These are phyloP conservation scores for Smittia aterrima DNA, from an alignment of 2,888 invertebrate species.

Conservation along the genomic window DNA sequence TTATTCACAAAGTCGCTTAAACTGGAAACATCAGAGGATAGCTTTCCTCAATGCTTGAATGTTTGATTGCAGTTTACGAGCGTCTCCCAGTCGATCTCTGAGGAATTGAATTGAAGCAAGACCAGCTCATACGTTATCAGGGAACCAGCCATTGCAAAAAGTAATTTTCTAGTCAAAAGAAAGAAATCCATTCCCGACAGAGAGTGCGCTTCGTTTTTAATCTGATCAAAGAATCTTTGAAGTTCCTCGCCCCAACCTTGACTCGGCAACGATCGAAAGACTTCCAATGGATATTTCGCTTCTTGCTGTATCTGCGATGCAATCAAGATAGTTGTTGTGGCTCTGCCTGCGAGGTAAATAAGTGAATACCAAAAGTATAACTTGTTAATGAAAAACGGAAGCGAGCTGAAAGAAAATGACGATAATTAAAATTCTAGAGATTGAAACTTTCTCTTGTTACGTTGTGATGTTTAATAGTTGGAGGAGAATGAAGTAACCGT, in stretches of 20 bases:
- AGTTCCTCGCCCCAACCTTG: slow-evolving; percentile 21
- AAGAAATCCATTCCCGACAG: slow-evolving; percentile 11
- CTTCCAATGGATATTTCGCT: not conserved
- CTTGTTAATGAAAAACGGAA: slow-evolving; percentile 6
- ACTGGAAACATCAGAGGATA: no score
- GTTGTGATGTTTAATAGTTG: slow-evolving; percentile 21
- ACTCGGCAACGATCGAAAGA: not conserved
- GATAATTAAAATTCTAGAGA: not conserved
- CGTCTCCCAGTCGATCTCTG: not conserved
- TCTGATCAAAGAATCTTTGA: slow-evolving; percentile 28
- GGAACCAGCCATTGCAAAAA: slow-evolving; percentile 13
- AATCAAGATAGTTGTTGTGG: not conserved
- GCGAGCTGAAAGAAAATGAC: not conserved
- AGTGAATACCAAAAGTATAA: slow-evolving; percentile 39
- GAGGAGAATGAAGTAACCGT: slow-evolving; percentile 23
- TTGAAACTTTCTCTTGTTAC: not conserved
- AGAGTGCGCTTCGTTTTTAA: not conserved
- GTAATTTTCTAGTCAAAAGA: not conserved
- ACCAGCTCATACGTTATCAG: slow-evolving; percentile 26
- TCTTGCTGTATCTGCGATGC: slow-evolving; percentile 9
- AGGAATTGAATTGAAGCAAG: not conserved
- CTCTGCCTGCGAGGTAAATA: not conserved
- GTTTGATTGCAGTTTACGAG: not conserved
- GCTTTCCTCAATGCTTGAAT: no score
- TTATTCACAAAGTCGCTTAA: no score